Evolutionary conservation across 92 coral and sea anemone species (phyloP).

Genomic region (Montipora capitata): DNA sequence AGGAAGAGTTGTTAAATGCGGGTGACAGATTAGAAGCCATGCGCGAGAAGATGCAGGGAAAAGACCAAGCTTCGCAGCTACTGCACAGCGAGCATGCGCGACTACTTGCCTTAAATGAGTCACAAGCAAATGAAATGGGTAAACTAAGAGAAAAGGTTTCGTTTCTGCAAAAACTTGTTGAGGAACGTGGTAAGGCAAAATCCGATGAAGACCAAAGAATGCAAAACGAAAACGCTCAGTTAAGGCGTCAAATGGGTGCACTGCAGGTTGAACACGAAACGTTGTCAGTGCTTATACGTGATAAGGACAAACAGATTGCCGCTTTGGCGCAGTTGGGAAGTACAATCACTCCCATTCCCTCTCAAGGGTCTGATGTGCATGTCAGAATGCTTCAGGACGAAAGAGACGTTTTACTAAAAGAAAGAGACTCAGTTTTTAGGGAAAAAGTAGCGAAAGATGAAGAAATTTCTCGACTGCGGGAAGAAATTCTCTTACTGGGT

Average conservation of each 20-base stretch:
- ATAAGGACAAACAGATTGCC: constrained; percentile 91
- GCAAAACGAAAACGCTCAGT: constrained; percentile 73
- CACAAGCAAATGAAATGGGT: constrained; percentile 96
- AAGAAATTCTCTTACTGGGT: constrained; percentile 61
- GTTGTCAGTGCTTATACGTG: constrained; percentile 81
- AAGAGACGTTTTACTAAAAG: constrained; percentile 29
- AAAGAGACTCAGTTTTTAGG: constrained; percentile 37
- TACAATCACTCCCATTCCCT: constrained; percentile 29
- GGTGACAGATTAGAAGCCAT: constrained; percentile 93
- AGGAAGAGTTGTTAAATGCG: constrained; percentile 81
- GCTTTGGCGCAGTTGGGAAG: constrained; percentile 68
- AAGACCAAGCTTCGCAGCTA: constrained; percentile 92
- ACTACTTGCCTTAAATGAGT: constrained; percentile 91
- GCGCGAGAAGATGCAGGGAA: constrained; percentile 89
- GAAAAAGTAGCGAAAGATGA: constrained; percentile 59
- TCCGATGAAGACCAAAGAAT: constrained; percentile 70
- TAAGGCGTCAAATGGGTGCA: constrained; percentile 68
- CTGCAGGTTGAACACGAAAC: constrained; percentile 93
- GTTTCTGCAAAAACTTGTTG: constrained; percentile 78
- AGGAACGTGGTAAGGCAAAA: constrained; percentile 77
- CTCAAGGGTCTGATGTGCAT: constrained; percentile 27
- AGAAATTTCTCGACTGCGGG: constrained; percentile 69
- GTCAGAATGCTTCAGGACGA: constrained; percentile 37
- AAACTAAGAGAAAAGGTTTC: constrained; percentile 87
- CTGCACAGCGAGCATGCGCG: constrained; percentile 91